phyloP scores from a whole-genome alignment of 2,888 invertebrate species.

The Tinea pellionella region DNA sequence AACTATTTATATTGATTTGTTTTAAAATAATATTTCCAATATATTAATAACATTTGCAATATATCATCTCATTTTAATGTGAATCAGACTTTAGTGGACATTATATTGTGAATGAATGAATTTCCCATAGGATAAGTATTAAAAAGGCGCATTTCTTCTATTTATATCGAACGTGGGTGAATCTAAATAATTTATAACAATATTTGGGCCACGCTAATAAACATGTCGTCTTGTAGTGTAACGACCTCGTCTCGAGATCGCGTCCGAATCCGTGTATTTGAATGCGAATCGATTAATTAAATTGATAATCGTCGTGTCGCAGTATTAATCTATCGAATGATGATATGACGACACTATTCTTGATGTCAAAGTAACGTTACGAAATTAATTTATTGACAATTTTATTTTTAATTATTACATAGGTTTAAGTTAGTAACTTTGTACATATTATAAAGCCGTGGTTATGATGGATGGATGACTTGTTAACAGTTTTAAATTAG shows the following conservation, averaged over 20 bases:
- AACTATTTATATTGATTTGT: too few relatives aligned
- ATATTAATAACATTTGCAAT: too few relatives aligned
- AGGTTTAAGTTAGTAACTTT: background rate
- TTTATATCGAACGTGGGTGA: conserved; percentile 13
- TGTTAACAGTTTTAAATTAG: too few relatives aligned
- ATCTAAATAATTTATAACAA: conserved; percentile 38
- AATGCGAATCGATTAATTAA: conserved; percentile 30
- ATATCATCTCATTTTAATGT: too few relatives aligned
- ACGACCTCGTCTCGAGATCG: conserved; percentile 18
- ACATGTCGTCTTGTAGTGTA: conserved; percentile 30
- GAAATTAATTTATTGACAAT: too few relatives aligned
- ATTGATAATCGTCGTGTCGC: conserved; percentile 31
- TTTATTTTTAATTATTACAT: background rate
- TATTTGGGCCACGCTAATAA: conserved; percentile 37
- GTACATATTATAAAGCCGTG: too few relatives aligned
- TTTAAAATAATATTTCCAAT: too few relatives aligned
- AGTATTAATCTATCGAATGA: conserved; percentile 25
- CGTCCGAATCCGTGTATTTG: conserved; percentile 22
- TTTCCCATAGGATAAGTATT: background rate
- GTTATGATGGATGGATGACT: too few relatives aligned
- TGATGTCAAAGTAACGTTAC: too few relatives aligned
- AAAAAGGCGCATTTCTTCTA: background rate
- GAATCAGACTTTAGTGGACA: background rate
- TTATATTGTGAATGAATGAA: background rate
- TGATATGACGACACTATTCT: background rate